Percentiles rank a stretch among this genome's conserved stretches.
Conservation (phyloP, 2,113 vertebrate species). For the Buteo buteo region DNA sequence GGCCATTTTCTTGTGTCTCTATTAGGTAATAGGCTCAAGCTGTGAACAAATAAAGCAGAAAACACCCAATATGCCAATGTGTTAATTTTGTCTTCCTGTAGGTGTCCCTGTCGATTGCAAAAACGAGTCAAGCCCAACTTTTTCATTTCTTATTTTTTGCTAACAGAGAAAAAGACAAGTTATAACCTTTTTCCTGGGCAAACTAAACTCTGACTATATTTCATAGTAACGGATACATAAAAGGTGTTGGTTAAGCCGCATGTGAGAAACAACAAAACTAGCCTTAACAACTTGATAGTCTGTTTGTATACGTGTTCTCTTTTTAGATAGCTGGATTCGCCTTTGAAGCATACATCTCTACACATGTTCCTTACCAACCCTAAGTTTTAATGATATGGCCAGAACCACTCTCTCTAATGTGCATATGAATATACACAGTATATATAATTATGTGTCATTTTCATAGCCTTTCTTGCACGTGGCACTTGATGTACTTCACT, state of each 20-base stretch:
- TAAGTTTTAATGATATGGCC: neutral
- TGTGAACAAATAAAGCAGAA: slow-evolving; percentile 70
- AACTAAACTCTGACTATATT: neutral
- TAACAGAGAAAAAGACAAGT: neutral
- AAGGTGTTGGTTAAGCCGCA: neutral
- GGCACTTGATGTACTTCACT: neutral
- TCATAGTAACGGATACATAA: neutral
- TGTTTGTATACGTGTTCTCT: neutral
- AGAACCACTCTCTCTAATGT: neutral
- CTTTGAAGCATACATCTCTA: neutral
- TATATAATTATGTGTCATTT: neutral
- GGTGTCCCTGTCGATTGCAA: slow-evolving; percentile 58
- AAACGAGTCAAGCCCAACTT: neutral
- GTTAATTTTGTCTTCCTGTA: slow-evolving; percentile 59
- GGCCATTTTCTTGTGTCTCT: slow-evolving; percentile 67
- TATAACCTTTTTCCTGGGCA: neutral
- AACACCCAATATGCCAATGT: slow-evolving; percentile 66
- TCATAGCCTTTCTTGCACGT: neutral
- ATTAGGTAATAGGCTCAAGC: slow-evolving; percentile 69
- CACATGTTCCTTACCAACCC: neutral
- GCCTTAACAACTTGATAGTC: neutral
- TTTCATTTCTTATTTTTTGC: neutral
- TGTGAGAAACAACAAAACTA: neutral
- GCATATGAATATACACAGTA: neutral
- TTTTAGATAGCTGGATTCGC: neutral